Evolutionary conservation across 2,113 vertebrate species (phyloP), one percentile per base, ranked within the genome.

Genomic region (Python bivittatus): DNA sequence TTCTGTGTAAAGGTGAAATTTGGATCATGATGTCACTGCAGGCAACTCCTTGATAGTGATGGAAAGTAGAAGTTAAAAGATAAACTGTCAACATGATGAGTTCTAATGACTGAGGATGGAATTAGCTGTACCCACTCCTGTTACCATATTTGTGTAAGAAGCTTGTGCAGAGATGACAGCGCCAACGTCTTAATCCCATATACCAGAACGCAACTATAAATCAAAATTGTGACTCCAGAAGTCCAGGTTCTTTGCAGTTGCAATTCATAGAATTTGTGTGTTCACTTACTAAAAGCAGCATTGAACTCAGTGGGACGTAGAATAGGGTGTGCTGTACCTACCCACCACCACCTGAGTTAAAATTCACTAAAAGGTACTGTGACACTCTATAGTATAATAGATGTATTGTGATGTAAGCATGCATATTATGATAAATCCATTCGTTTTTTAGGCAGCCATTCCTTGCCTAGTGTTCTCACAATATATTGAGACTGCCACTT

Each of bases 1-100:
- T 33, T 52, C 2, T n/a, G 10, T 52, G 29, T 52, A 12, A 44
- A 64, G 42, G 17, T 61, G 84, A 11, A 60, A 22, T 33, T 5
- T 13, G 15, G 52, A n/a, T 48, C 15, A 52, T 4, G n/a, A 79
- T 79, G n/a, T 79, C 68, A 79, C 68, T 79, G 68, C 68, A 79
- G 68, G 68, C 68, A 79, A 79, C 68, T 79, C 6, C 33, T 38
- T 79, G 95, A 96, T 94, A 96, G 94, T 94, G 94, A 96, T 95
- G 96, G 96, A 85, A 97, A 97, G 96, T 95, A 96, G 96, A 93
- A 93, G 95, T 95, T 85, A 93, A 92, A 95, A 97, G 92, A 95
- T 92, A 93, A 94, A 95, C 93, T 79, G 44, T 92, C 90, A 94
- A 93, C 93, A 96, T 93, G 95, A 96, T 91, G 93, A 90, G 38